phyloP scores from a whole-genome alignment of 2,888 invertebrate species.

The Caenorhabditis auriculariae region DNA sequence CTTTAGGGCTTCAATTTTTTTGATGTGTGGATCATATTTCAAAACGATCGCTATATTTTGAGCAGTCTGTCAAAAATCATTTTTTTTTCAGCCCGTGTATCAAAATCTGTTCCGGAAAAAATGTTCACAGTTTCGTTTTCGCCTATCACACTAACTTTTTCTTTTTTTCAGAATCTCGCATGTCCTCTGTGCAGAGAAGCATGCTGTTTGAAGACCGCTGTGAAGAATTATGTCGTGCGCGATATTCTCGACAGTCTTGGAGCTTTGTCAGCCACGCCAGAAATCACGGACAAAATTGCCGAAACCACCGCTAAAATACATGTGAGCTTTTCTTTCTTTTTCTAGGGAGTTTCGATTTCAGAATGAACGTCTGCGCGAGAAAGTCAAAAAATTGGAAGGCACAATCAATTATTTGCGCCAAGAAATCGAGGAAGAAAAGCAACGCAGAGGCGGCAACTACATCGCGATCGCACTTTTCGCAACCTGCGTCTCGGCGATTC shows the following conservation, averaged over 20 bases:
- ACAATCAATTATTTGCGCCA: constrained; percentile 1
- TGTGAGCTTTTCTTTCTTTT: constrained; percentile 2
- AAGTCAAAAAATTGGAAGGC: constrained; percentile 19
- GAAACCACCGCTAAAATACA: not conserved
- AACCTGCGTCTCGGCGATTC: not conserved
- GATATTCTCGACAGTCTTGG: constrained; percentile 6
- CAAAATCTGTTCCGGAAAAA: too few species aligned
- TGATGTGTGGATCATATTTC: too few species aligned
- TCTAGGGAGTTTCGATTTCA: constrained; percentile 5
- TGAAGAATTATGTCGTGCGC: constrained; percentile 11
- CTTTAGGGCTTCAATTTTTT: too few species aligned
- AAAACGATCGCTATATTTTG: too few species aligned
- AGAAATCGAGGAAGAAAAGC: constrained; percentile 7
- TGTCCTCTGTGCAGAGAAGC: constrained; percentile 16
- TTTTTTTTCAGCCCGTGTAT: too few species aligned
- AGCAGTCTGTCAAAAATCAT: too few species aligned
- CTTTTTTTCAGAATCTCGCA: constrained; percentile 8
- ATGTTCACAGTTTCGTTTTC: too few species aligned
- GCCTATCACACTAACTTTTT: too few species aligned
- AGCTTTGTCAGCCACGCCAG: too few species aligned
- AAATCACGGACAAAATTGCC: too few species aligned
- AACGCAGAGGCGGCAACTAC: constrained; percentile 17
- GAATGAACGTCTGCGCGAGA: constrained; percentile 24
- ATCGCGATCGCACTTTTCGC: constrained; percentile 22
- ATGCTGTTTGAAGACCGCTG: not conserved